These are phyloP conservation scores for Coranthus polyacanthus DNA, from an alignment of 2,797 vertebrate genomes.

Conservation along the genomic window DNA sequence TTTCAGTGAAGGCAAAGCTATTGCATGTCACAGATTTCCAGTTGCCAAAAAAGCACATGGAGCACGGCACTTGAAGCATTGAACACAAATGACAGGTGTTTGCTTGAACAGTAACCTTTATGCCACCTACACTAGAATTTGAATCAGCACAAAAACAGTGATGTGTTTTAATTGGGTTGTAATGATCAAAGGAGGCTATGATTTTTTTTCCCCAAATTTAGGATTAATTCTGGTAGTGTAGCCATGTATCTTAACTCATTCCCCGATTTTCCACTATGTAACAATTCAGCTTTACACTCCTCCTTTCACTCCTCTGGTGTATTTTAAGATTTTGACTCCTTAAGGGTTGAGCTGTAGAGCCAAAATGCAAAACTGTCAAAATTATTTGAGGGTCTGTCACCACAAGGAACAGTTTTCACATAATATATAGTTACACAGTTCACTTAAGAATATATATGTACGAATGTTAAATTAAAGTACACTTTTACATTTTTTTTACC, in stretches of 20 bases:
- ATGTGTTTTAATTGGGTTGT: conserved; percentile 3
- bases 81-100: conserved; percentile 16
- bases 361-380: background rate
- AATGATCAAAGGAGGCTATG: background rate
- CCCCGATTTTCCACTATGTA: too few species aligned
- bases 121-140: background rate
- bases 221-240: background rate
- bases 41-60: conserved; percentile 9
- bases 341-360: too few species aligned
- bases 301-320: too few species aligned
- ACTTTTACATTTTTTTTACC: too few species aligned
- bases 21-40: conserved; percentile 20
- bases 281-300: too few species aligned
- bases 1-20: conserved; percentile 28
- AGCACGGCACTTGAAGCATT: conserved; percentile 3
- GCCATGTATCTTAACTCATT: background rate
- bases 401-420: background rate
- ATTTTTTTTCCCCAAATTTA: background rate
- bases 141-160: background rate
- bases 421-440: conserved; percentile 1
- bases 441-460: background rate
- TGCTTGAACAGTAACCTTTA: background rate
- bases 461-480: too few species aligned
- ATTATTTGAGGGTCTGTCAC: background rate
- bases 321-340: too few species aligned